Conservation (phyloP, 2,113 vertebrate genomes). For the Bettongia penicillata region DNA sequence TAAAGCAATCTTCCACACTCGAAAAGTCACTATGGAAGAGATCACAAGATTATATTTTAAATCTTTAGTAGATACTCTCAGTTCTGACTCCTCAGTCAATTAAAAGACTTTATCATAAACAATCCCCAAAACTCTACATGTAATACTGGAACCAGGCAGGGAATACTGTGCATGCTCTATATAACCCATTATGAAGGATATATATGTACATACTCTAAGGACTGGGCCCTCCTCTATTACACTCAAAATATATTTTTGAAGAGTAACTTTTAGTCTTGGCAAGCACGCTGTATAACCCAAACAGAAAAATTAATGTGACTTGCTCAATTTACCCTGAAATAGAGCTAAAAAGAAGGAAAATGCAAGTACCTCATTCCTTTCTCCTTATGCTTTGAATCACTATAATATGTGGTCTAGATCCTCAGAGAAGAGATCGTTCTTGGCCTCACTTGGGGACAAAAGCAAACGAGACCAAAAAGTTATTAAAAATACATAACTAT, state of each 20-base stretch:
- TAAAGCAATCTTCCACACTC: background rate
- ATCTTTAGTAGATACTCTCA: background rate
- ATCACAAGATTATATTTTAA: background rate
- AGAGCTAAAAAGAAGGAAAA: background rate
- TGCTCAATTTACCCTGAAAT: background rate
- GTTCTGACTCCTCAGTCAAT: background rate
- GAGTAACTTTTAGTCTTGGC: background rate
- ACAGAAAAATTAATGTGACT: background rate
- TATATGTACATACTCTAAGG: background rate
- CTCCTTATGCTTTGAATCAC: background rate
- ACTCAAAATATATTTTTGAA: background rate
- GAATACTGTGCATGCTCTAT: background rate
- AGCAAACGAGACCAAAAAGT: background rate
- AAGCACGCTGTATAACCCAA: background rate
- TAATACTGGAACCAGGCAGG: background rate
- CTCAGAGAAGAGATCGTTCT: background rate
- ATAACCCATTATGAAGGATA: no score
- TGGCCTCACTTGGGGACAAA: background rate
- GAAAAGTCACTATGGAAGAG: background rate
- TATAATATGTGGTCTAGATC: background rate
- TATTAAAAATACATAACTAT: background rate
- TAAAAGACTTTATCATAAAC: background rate
- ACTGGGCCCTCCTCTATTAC: no score
- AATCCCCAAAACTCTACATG: background rate
- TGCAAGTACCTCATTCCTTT: background rate